Evolutionary conservation across 2,113 vertebrate species (phyloP), one percentile per base, ranked within the genome.

Genomic region (Rhinichthys klamathensis): DNA sequence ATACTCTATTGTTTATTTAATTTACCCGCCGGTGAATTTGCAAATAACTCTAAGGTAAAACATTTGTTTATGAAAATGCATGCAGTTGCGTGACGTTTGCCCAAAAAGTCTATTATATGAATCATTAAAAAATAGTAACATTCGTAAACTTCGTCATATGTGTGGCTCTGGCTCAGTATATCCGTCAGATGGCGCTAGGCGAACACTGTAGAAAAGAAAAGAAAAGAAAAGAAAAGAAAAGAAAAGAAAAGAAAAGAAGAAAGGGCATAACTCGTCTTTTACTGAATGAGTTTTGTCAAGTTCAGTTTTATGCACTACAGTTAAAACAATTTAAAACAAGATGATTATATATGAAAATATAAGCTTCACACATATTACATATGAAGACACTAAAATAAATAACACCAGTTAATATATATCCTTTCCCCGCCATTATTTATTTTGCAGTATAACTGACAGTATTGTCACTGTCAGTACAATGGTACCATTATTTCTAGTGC

Each of bases 101-200:
- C 6, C 15, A 4, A 54, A 54, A 21, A 5, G 0, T 21, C 6
- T 21, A 56, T 56, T 56, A 49, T 49, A 67, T 38, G n/a, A 38
- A 38, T 32, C 15, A 32, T 69, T 70, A 41, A 18, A 41, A n/a
- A 23, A 25, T 15, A 18, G 18, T 35, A 23, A 56, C 3, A 77
- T 54, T 76, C 23, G 2, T 75, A 18, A 11, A 16, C 13, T 16
- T 54, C 16, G 8, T 2, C 2, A 77, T 18, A 18, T 44, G 72
- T 41, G 23, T 80, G 1, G 1, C 12, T 58, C 51, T 56, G 1
- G 35, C 49, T 51, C 15, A 16, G 1, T 18, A 80, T 46, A 27
- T 46, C 38, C 58, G 13, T 44, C 8, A 65, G 78, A 80, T 65
- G 78, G 58, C 58, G 58, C 78, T 46, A 65, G 23, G n/a, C 8